Evolutionary conservation across 2,113 vertebrate species (phyloP), one percentile per base, ranked within the genome.

Genomic region (Passerina amoena): DNA sequence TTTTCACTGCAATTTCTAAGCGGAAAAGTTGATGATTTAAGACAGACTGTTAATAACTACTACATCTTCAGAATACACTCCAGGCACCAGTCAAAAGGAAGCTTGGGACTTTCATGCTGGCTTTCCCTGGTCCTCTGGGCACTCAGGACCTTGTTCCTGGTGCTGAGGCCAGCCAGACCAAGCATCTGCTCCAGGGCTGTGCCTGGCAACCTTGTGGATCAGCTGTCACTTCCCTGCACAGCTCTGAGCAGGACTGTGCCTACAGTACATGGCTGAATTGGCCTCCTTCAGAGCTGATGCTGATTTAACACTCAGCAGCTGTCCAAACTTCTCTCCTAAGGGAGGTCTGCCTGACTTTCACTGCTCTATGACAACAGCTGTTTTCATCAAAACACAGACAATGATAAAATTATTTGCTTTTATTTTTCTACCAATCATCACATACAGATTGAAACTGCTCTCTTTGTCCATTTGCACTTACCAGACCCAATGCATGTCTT

Each of bases 241-340:
- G 33, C 30, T 12, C 37, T 48, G 38, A 50, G 38, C 16, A 59
- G 47, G 19, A 44, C 51, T 37, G 28, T 12, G 3, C 35, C 64
- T 42, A 5, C 18, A 28, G 11, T 6, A 3, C 8, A 4, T 5
- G 72, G 20, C 33, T 60, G 33, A 63, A 54, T 8, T 28, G 30
- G 9, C 3, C 30, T 57, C 37, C 60, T 53, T 69, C 10, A 10
- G 40, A 80, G 38, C 6, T 63, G 21, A 35, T 65, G 30, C 12
- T 56, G 5, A 0, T 22, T 44, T 72, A 57, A 80, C 14, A 50
- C 3, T 28, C 21, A 53, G 47, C 12, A 40, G 0, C 0, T 10
- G 25, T 37, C 18, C 54, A 57, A 37, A 65, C 10, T 56, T 66
- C 30, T 72, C 11, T 44, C 51, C 59, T 70, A 20, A 66, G 70